Evolutionary conservation across 2,888 invertebrate species (phyloP).

Genomic region (Eristalinus sepulchralis): DNA sequence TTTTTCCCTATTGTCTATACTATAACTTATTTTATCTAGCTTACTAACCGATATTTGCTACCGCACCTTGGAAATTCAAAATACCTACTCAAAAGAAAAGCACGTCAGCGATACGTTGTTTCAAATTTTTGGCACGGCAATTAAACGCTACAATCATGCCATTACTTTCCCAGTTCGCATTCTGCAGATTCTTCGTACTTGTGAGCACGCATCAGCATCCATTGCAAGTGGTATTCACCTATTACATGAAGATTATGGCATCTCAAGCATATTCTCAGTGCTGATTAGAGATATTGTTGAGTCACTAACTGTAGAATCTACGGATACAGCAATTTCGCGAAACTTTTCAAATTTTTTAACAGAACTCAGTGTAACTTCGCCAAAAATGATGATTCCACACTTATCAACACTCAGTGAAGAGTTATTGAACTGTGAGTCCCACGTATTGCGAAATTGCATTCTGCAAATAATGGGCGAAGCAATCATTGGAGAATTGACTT

Average conservation of each 20-base stretch:
- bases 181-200: conserved; percentile 82
- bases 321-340: conserved; percentile 77
- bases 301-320: conserved; percentile 76
- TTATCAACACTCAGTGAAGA: conserved; percentile 79
- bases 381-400: conserved; percentile 80
- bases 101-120: conserved; percentile 86
- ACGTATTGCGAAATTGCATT: conserved; percentile 89
- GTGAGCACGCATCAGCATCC: conserved; percentile 77
- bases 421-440: conserved; percentile 82
- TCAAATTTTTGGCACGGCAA: conserved; percentile 89
- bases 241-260: conserved; percentile 78
- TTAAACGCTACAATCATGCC: conserved; percentile 92
- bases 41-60: conserved; percentile 79
- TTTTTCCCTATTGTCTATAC: background rate
- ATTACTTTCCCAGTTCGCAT: conserved; percentile 88
- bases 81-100: conserved; percentile 83
- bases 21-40: conserved; percentile 67
- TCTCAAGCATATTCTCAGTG: conserved; percentile 78
- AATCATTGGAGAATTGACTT: conserved; percentile 86
- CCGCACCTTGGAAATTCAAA: conserved; percentile 78
- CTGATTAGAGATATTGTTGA: conserved; percentile 79
- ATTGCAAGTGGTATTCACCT: conserved; percentile 79
- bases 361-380: conserved; percentile 78
- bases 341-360: conserved; percentile 79
- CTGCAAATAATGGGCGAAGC: conserved; percentile 92